Conservation (phyloP, 2,888 invertebrate genomes). For the Hypolimnas misippus region DNA sequence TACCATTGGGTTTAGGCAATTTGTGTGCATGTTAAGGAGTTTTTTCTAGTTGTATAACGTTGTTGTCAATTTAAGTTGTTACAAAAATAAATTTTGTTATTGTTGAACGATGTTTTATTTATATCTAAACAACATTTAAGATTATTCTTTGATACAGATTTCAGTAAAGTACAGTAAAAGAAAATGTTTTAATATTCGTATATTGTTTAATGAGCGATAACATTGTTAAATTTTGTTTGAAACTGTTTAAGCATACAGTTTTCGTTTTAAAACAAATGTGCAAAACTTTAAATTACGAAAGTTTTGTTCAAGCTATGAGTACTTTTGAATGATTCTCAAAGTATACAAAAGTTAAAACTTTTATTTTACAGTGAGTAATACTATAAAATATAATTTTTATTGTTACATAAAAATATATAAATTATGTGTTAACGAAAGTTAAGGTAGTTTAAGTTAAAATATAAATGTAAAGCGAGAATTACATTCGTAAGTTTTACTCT, state of each 20-base stretch:
- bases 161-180: no score
- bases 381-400: no score
- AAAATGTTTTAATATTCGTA: no score
- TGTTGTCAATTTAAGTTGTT: conserved; percentile 21
- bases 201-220: no score
- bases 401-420: no score
- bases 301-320: background rate
- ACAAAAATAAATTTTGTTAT: conserved; percentile 27
- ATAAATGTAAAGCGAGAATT: no score
- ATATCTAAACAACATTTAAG: background rate
- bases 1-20: conserved; percentile 62
- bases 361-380: no score
- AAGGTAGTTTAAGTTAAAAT: no score
- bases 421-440: no score
- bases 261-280: background rate
- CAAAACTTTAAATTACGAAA: conserved; percentile 7
- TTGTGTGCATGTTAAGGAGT: conserved; percentile 70
- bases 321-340: conserved; percentile 1
- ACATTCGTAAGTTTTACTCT: no score
- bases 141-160: no score
- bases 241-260: background rate
- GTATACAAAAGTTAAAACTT: background rate
- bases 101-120: background rate
- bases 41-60: conserved; percentile 55
- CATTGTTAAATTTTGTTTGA: background rate